Evolutionary conservation across 2,888 invertebrate genomes (phyloP).

Genomic region (Ectemnius lituratus): DNA sequence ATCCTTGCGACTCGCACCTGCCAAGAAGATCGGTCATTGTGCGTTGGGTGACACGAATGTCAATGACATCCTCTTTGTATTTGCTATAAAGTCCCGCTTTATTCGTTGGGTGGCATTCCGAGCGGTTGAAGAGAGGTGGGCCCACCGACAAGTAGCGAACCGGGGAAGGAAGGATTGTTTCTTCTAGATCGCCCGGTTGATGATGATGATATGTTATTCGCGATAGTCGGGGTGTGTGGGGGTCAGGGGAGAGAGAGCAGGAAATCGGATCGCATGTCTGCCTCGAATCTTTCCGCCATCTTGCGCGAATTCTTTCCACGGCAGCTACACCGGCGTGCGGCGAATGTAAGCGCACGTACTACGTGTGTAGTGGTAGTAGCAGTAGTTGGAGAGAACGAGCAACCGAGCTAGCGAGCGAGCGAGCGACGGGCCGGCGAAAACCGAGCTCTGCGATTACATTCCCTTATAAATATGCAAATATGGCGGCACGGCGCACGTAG

Average conservation of each 20-base stretch:
- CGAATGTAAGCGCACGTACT: too few relatives aligned
- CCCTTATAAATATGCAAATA: constrained; percentile 78
- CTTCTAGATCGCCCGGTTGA: constrained; percentile 64
- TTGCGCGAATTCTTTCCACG: constrained; percentile 72
- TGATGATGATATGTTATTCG: constrained; percentile 41
- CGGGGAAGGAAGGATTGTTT: constrained; percentile 61
- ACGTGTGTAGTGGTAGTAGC: constrained; percentile 11
- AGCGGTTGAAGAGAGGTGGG: too few relatives aligned
- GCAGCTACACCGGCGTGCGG: constrained; percentile 23
- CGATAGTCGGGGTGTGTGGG: constrained; percentile 46
- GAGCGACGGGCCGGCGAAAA: constrained; percentile 74
- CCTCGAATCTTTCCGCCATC: constrained; percentile 77
- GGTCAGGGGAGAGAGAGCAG: constrained; percentile 47
- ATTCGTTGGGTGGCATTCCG: too few relatives aligned
- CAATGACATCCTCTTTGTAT: too few relatives aligned
- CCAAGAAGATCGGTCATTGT: constrained; percentile 15
- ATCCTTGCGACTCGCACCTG: constrained; percentile 26
- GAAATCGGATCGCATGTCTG: constrained; percentile 78
- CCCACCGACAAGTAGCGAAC: constrained; percentile 26
- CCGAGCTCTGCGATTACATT: constrained; percentile 76
- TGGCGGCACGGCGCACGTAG: constrained; percentile 62
- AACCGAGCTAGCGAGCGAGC: constrained; percentile 49
- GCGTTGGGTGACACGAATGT: too few relatives aligned
- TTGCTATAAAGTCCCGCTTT: too few relatives aligned
- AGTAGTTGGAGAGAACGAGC: constrained; percentile 24